Evolutionary conservation across 2,113 vertebrate species (phyloP), one percentile per base, ranked within the genome.

Genomic region (Harpagus bidentatus): DNA sequence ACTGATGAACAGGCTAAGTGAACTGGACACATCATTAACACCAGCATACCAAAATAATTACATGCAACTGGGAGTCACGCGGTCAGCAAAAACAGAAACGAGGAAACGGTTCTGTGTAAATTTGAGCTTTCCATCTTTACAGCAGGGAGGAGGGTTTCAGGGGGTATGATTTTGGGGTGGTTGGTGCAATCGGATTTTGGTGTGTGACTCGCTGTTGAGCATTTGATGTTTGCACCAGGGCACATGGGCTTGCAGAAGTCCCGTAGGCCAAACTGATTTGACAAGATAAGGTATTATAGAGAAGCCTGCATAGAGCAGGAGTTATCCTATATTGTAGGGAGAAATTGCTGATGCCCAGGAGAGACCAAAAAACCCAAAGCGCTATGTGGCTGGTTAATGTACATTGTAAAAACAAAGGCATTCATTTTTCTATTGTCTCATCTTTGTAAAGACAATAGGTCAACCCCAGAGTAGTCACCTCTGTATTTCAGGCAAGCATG

Each of bases 1-100:
- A 91, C 96, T 86, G 97, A 96, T 95, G 95, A 97, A 88, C 97
- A 62, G 87, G 38, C 91, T 96, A 91, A 97, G 96, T 67, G 92
- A 90, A 86, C 81, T 32, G 88, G 90, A 86, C 89, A 77, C n/a
- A 34, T 91, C 95, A 63, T 92, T 95, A 93, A 88, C 91, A 89
- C 77, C 82, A 36, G 89, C 95, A 74, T 58, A 88, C 96, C 86
- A 93, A 92, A 94, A 91, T 92, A 83, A 95, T 93, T 56, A 69
- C 86, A 62, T 84, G 90, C 86, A 88, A 72, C 82, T 13, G 32
- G 76, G 78, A 82, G 86, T 15, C 93, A 93, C 29, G 34, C 36
- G 4, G 38, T 95, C 94, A 92, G 96, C 91, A 95, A 80, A 96
- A 94, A 58, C 62, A 67, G 95, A 59, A 63, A 38, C 0, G 3